Evolutionary conservation across 2,113 vertebrate species (phyloP), one percentile per base, ranked within the genome.

Genomic region (Microcebus jonahi): DNA sequence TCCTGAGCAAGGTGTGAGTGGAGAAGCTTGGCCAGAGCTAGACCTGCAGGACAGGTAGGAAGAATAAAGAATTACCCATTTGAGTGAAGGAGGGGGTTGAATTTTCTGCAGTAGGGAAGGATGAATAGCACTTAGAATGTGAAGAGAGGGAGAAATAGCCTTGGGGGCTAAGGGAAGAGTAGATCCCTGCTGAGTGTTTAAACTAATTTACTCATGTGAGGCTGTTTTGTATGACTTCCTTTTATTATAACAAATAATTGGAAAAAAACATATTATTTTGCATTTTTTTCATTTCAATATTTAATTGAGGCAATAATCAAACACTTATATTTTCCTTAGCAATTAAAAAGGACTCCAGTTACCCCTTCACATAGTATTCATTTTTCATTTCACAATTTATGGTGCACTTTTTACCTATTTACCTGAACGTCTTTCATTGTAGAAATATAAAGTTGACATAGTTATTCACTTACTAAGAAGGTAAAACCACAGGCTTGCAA

Each of bases 401-500:
- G 15, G 8, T 7, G 4, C 1, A 82, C 80, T 45, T 95, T 85
- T 96, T 17, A 65, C 76, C 70, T 81, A 34, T 2, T 94, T 39
- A 90, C 63, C 83, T 67, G 80, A 39, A 80, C 15, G 6, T 20
- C 31, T 36, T 36, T 73, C 18, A 90, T 55, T n/a, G 8, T 20
- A 77, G 45, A 97, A 81, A 76, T 29, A 75, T 2, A 12, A 83
- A 67, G 27, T 20, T 20, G 53, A 91, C 39, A 27, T n/a, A 48
- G 34, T 42, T 13, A 59, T 18, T 84, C 84, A 70, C n/a, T 29
- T 36, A 20, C 21, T 42, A 42, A 90, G 25, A 42, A 92, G 25
- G 59, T 76, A 84, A 80, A 97, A 67, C 83, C 84, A 87, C 95
- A 95, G 45, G 53, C 29, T 68, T 76, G 70, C 61, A n/a, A 29